These are phyloP conservation scores for Neostethus bicornis DNA, from an alignment of 2,797 vertebrate genomes.

Conservation along the genomic window DNA sequence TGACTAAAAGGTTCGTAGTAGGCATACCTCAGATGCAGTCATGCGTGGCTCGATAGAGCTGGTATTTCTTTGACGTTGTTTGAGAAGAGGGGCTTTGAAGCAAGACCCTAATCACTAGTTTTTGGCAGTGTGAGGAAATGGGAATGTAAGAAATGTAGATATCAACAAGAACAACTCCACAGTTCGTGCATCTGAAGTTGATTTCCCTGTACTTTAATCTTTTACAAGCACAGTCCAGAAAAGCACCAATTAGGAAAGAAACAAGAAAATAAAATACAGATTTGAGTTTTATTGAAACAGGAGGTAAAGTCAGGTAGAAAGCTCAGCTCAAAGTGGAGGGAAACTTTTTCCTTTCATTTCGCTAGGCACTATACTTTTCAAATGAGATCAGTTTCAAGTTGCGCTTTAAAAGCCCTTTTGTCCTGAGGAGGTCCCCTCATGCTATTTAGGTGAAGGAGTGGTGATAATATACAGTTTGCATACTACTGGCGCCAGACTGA, in stretches of 20 bases:
- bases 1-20: constrained; percentile 74
- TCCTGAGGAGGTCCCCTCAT: constrained; percentile 85
- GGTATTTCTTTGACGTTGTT: constrained; percentile 81
- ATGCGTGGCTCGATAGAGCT: constrained; percentile 82
- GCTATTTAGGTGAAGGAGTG: constrained; percentile 94
- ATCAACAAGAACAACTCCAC: constrained; percentile 7
- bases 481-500: constrained; percentile 97
- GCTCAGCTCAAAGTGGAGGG: constrained; percentile 66
- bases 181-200: constrained; percentile 4
- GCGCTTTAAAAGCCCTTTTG: constrained; percentile 82
- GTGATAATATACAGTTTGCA: constrained; percentile 98
- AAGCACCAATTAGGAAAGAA: neutral
- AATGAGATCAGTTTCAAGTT: constrained; percentile 91
- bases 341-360: constrained; percentile 81
- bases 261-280: neutral
- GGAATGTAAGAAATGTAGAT: constrained; percentile 17
- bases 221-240: constrained; percentile 13
- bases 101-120: constrained; percentile 58
- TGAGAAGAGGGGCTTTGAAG: constrained; percentile 66
- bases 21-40: constrained; percentile 83
- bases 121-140: constrained; percentile 45
- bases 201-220: constrained; percentile 3
- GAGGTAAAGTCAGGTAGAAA: constrained; percentile 59
- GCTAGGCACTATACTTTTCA: constrained; percentile 84
- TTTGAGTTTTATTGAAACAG: constrained; percentile 23